Evolutionary conservation across 1,140 invertebrate genomes (phyloP), one percentile per base, ranked within the genome.

Genomic region (Bradynema listronoti): DNA sequence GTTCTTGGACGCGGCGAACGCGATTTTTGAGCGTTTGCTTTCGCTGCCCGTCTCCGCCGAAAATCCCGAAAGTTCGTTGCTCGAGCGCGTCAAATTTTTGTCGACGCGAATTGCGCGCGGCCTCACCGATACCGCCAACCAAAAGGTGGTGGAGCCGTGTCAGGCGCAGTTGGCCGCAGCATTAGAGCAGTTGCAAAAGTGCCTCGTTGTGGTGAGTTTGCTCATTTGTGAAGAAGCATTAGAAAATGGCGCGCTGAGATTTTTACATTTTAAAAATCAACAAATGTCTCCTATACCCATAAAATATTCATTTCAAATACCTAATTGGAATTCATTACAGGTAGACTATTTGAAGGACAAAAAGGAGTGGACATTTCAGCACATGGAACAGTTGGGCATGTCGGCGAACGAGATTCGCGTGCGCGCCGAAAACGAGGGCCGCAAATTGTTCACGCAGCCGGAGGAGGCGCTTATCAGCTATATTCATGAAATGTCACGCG

Each of bases 301-400:
- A 57, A 24, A 4, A 9, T 11, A 58, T 63, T 47, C 14, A 33
- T 34, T 14, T 25, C 11, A 11, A 1, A 25, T 4, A 29, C n/a
- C n/a, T n/a, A n/a, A n/a, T n/a, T n/a, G n/a, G n/a, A 11, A 1
- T 11, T 45, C 16, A 27, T 33, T 16, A 11, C 7, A 56, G 62
- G 58, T 66, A 25, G 63, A 64, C 5, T 65, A 56, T 52, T 34
- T 64, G 19, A 43, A 50, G 41, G 36, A 68, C n/a, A 27, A 43
- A 6, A 42, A 41, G 7, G 49, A 64, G 29, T 64, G 62, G 62
- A 57, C 63, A 2, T 67, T 36, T 36, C 39, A 65, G 19, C 52
- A 64, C 30, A 30, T 57, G 33, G 52, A 54, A 4, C 30, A 64
- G n/a, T n/a, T 53, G 4, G 49, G 61, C 1, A 29, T 51, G 3